phyloP scores from a whole-genome alignment of 2,797 vertebrate species.

The Thripadectes ignobilis region DNA sequence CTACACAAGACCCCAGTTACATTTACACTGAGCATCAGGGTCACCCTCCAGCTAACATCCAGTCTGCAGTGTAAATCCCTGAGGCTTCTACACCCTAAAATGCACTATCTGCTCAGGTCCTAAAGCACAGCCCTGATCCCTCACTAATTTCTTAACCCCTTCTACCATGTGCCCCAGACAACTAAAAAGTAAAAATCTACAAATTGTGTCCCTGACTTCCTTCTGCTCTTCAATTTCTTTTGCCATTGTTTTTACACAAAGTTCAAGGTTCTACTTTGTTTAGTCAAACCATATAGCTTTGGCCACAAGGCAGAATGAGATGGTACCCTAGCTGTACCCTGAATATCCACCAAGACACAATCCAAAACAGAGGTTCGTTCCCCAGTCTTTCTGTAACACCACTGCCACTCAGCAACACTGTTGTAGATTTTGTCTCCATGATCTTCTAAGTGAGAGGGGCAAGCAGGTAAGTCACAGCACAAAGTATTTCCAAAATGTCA shows the following conservation, averaged over 20 bases:
- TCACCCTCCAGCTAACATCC: neutral
- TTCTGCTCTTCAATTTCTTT: neutral
- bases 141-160: neutral
- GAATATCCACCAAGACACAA: neutral
- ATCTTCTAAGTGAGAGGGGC: neutral
- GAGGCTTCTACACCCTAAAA: neutral
- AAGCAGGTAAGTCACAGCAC: neutral
- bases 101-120: neutral
- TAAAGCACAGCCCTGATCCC: neutral
- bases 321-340: neutral
- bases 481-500: neutral
- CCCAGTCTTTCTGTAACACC: neutral
- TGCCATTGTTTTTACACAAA: neutral
- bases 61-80: neutral
- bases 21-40: neutral
- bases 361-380: neutral
- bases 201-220: neutral
- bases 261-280: neutral
- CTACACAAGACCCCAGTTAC: neutral
- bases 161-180: neutral
- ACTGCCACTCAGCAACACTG: neutral
- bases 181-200: neutral
- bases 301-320: neutral
- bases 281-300: neutral
- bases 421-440: neutral